Evolutionary conservation across 2,113 vertebrate species (phyloP).

Genomic region (Urocolius indicus): DNA sequence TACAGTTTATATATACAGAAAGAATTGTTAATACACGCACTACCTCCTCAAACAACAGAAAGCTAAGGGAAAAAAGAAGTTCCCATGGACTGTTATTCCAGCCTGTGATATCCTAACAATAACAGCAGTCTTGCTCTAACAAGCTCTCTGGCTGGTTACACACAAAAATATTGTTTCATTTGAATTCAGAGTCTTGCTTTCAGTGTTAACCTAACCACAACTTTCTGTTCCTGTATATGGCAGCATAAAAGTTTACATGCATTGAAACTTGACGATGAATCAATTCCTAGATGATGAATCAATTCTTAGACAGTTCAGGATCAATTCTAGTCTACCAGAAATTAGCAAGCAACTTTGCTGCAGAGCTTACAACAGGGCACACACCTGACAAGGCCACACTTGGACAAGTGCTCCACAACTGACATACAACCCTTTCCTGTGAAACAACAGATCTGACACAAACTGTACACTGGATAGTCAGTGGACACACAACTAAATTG

Average conservation of each 20-base stretch:
- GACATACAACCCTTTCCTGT: rapidly evolving
- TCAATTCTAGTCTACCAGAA: background rate
- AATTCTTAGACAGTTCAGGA: background rate
- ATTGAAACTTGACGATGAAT: background rate
- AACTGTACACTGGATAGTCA: background rate
- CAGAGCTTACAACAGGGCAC: background rate
- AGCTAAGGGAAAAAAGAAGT: background rate
- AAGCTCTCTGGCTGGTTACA: background rate
- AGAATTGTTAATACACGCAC: background rate
- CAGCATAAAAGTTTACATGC: background rate
- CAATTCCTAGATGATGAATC: background rate
- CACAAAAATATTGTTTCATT: background rate
- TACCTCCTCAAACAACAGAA: background rate
- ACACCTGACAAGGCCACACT: background rate
- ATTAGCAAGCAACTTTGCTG: background rate
- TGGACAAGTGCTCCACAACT: background rate
- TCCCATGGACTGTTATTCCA: background rate
- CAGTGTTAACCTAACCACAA: background rate
- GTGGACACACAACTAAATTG: background rate
- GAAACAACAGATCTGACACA: background rate
- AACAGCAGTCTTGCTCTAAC: background rate
- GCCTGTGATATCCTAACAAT: background rate
- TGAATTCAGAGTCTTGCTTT: background rate
- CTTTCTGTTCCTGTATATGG: background rate
- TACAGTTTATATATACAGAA: slow-evolving; percentile 1